A percentile compares a stretch with the other conserved stretches of the same genome.
Evolutionary conservation across 2,113 vertebrate species (phyloP).

Genomic region (Vombatus ursinus): DNA sequence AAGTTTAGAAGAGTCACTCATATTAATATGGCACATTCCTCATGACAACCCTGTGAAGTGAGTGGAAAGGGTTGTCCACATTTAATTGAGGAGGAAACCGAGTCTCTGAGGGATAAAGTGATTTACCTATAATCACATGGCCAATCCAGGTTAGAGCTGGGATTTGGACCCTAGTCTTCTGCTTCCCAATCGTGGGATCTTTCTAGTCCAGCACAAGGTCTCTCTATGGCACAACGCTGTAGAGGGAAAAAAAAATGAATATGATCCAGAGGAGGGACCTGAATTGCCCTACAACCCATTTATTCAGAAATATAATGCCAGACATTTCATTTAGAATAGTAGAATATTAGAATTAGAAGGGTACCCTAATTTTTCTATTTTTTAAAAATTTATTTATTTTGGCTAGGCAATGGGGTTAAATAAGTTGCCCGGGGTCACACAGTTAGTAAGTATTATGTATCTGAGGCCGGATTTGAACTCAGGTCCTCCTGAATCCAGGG

Average conservation of each 20-base stretch:
- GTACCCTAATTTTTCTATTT: background rate
- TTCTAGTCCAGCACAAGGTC: background rate
- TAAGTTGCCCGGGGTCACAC: no score
- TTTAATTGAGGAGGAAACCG: background rate
- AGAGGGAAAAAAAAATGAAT: background rate
- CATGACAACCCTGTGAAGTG: background rate
- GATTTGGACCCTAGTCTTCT: background rate
- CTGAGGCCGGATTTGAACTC: no score
- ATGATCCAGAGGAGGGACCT: background rate
- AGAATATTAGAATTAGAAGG: background rate
- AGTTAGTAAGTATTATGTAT: no score
- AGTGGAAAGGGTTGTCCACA: background rate
- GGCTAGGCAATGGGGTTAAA: no score
- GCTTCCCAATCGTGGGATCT: background rate
- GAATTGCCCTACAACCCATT: background rate
- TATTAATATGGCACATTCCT: background rate
- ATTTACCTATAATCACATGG: background rate
- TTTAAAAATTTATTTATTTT: no score
- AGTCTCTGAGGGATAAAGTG: background rate
- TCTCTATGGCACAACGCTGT: background rate
- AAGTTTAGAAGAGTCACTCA: background rate
- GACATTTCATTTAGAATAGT: background rate
- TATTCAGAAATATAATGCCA: background rate
- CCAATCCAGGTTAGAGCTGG: background rate
- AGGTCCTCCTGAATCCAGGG: no score